These are phyloP conservation scores for Scolopax rusticola DNA, from an alignment of 2,797 vertebrate genomes.

Conservation along the genomic window DNA sequence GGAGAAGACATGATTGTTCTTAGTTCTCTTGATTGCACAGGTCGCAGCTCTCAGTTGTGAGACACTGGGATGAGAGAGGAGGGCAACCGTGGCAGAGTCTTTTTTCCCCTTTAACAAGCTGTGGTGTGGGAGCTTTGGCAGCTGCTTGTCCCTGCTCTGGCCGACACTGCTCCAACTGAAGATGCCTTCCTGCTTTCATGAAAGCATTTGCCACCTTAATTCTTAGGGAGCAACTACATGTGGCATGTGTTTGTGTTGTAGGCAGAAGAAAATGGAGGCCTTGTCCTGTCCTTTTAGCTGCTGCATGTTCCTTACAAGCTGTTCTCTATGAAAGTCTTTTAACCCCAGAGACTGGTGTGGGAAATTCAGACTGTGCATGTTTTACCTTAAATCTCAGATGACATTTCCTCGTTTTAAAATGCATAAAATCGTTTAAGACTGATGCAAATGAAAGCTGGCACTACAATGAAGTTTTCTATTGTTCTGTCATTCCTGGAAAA, in stretches of 20 bases:
- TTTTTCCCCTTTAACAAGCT: not conserved
- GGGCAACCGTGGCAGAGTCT: accelerated
- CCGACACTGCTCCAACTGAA: not conserved
- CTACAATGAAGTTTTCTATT: not conserved
- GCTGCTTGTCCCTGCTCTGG: not conserved
- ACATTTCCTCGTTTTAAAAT: not conserved
- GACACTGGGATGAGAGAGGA: not conserved
- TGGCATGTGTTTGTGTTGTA: not conserved
- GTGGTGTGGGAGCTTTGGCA: not conserved
- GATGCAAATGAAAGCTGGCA: not conserved
- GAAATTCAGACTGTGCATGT: not conserved
- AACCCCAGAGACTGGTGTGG: not conserved
- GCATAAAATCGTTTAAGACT: not conserved
- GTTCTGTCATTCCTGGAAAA: not conserved
- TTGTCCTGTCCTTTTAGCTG: not conserved
- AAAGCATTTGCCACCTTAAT: not conserved
- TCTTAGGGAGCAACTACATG: not conserved
- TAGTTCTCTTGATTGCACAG: not conserved
- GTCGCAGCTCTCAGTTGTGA: not conserved
- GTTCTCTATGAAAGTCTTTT: not conserved
- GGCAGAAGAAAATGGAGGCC: not conserved
- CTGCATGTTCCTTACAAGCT: not conserved
- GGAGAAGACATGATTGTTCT: not conserved
- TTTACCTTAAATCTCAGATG: not conserved
- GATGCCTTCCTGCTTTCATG: not conserved